Evolutionary conservation across 1,140 invertebrate genomes (phyloP).

Genomic region (Artemia franciscana): DNA sequence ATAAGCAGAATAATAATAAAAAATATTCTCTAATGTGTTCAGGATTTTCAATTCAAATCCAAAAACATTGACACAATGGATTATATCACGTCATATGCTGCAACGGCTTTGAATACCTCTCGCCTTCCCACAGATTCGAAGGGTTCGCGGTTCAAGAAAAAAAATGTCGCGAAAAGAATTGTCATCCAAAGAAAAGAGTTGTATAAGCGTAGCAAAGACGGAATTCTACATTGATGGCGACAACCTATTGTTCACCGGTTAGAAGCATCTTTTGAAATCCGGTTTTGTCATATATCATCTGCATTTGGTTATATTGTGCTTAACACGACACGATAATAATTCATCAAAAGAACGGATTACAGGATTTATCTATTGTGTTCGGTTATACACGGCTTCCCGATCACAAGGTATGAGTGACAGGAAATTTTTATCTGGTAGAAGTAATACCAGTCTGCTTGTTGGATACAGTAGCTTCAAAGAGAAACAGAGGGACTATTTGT

Average conservation of each 20-base stretch:
- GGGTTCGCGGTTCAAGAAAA: background rate
- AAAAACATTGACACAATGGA: no score
- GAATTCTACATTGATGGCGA: background rate
- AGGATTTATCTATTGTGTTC: no score
- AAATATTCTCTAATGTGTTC: no score
- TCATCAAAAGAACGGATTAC: background rate
- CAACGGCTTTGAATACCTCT: background rate
- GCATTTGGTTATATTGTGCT: background rate
- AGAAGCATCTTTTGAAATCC: background rate
- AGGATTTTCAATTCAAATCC: no score
- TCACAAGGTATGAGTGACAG: no score
- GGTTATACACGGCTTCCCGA: no score
- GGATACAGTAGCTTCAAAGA: no score
- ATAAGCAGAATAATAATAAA: no score
- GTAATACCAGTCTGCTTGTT: no score
- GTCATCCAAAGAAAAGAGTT: background rate
- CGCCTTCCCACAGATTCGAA: background rate
- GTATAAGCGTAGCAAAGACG: background rate
- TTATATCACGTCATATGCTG: background rate
- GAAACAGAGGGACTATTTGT: no score
- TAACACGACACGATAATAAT: background rate
- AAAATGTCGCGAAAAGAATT: background rate
- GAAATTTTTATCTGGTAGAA: no score
- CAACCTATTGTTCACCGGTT: background rate
- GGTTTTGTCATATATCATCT: background rate